Conservation (phyloP, 2,113 vertebrate species). For the Tamias sibiricus region DNA sequence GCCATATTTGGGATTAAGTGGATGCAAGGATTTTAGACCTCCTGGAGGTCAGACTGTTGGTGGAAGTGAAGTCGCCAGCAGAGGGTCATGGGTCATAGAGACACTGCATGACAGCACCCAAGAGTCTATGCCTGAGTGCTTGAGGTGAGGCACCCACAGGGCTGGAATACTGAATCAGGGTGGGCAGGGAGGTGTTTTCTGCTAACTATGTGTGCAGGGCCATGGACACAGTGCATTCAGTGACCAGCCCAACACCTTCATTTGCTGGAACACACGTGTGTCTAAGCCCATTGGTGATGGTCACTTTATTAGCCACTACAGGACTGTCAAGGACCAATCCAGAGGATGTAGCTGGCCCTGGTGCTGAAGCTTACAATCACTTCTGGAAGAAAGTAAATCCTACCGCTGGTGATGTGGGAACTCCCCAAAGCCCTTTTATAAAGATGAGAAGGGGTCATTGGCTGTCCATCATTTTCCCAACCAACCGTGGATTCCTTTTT, state of each 20-base stretch:
- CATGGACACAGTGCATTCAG: not conserved
- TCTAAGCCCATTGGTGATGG: not conserved
- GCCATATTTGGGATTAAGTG: not conserved
- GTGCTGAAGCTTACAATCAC: constrained; percentile 1
- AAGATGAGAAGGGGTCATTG: constrained; percentile 44
- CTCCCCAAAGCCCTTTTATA: not conserved
- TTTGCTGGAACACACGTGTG: not conserved
- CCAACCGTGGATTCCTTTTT: not conserved
- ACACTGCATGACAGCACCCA: not conserved
- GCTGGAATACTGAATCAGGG: not conserved
- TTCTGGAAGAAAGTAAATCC: not conserved
- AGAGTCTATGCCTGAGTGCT: not conserved
- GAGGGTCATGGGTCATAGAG: not conserved
- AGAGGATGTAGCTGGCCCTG: constrained; percentile 29
- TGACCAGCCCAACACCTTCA: not conserved
- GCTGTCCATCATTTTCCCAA: not conserved
- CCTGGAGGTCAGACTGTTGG: not conserved
- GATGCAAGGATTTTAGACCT: not conserved
- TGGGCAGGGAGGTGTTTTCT: not conserved
- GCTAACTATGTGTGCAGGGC: not conserved
- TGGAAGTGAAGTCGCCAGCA: not conserved
- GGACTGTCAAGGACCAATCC: not conserved
- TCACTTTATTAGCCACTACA: not conserved
- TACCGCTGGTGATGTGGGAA: not conserved
- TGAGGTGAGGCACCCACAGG: not conserved